Evolutionary conservation across 1,140 invertebrate species (phyloP), one percentile per base, ranked within the genome.

Genomic region (Phthorimaea operculella): DNA sequence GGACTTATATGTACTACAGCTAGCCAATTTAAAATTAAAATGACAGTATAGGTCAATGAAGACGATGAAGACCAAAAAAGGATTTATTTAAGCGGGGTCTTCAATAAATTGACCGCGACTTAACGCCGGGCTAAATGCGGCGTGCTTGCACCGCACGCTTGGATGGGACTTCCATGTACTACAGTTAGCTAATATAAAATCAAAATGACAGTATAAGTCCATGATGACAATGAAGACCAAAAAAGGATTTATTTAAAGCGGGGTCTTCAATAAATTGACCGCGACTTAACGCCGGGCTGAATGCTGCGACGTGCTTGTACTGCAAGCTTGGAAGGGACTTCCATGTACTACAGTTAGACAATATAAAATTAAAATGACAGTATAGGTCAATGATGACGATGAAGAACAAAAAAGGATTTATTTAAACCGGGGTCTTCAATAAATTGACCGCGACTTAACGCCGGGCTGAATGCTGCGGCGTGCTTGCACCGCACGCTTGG

Each of bases 31-130:
- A n/a, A n/a, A n/a, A n/a, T n/a, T n/a, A n/a, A n/a, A n/a, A n/a
- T n/a, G n/a, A n/a, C n/a, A n/a, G n/a, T n/a, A n/a, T n/a, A n/a
- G n/a, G n/a, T n/a, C n/a, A n/a, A n/a, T n/a, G n/a, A n/a, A n/a
- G n/a, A n/a, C n/a, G n/a, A n/a, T n/a, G n/a, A n/a, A n/a, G n/a
- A n/a, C n/a, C 34, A 36, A 8, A 36, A 36, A 36, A 36, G 34
- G n/a, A n/a, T n/a, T n/a, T n/a, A n/a, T 36, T 36, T 36, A 36
- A 36, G 12, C 34, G 34, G 34, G 7, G 21, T 53, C 49, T 52
- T 57, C 58, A 57, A 63, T 60, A 60, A 58, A 57, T 63, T 16
- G 55, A 49, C 42, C 44, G 47, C 51, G 15, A 28, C 21, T 52
- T 21, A 52, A 57, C 51, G 14, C 14, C 28, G 15, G 17, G 52